These are phyloP conservation scores for Anastrepha obliqua DNA, from an alignment of 1,140 invertebrate species.

Conservation along the genomic window DNA sequence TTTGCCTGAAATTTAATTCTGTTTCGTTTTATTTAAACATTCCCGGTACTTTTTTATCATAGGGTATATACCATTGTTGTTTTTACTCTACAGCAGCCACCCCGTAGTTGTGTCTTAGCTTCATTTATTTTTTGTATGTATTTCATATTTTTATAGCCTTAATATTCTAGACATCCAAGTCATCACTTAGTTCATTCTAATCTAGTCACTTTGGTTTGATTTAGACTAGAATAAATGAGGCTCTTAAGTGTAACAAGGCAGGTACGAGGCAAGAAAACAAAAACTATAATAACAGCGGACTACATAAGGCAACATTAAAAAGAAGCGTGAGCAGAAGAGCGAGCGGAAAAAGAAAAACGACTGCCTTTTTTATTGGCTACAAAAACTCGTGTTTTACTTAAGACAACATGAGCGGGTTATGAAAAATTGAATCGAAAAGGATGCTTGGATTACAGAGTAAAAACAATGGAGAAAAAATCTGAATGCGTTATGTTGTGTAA, in stretches of 20 bases:
- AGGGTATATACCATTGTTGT: no score
- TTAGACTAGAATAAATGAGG: slow-evolving; percentile 24
- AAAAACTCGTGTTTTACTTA: not conserved
- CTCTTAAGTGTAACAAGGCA: slow-evolving; percentile 35
- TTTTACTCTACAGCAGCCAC: no score
- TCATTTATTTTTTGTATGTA: not conserved
- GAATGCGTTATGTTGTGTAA: slow-evolving; percentile 40
- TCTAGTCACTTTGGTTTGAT: not conserved
- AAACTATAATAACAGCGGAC: slow-evolving; percentile 1
- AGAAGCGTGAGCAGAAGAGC: not conserved
- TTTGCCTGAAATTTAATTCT: no score
- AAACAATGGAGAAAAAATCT: not conserved
- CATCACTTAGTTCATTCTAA: not conserved
- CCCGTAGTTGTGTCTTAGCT: not conserved
- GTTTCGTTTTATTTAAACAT: no score
- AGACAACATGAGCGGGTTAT: not conserved
- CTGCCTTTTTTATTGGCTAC: not conserved
- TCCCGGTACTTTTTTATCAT: no score
- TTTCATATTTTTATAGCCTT: not conserved
- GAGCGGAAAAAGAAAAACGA: not conserved
- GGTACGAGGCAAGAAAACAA: not conserved
- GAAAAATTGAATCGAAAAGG: slow-evolving; percentile 24
- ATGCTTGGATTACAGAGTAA: not conserved
- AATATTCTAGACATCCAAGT: not conserved
- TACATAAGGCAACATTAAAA: not conserved